These are phyloP conservation scores for Nettapus auritus DNA, from an alignment of 2,113 vertebrate species.

Conservation along the genomic window DNA sequence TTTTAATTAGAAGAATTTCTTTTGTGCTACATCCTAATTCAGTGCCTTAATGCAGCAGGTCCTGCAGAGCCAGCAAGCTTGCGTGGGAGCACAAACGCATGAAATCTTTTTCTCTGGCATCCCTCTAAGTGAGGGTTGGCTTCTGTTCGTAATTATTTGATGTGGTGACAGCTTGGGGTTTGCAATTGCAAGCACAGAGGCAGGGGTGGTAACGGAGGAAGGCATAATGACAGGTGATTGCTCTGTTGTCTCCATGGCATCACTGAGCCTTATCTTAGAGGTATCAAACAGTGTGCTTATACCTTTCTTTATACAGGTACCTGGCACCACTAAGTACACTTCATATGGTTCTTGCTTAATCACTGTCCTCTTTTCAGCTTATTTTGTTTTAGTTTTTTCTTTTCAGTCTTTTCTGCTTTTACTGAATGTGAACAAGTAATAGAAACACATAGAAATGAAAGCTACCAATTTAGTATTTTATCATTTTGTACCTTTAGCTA, in stretches of 20 bases:
- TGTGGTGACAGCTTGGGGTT: conserved; percentile 2
- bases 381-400: not conserved
- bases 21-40: not conserved
- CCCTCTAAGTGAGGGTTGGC: not conserved
- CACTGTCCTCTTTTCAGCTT: not conserved
- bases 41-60: not conserved
- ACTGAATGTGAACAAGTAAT: not conserved
- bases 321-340: not conserved
- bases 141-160: not conserved
- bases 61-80: conserved; percentile 1
- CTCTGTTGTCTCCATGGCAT: conserved; percentile 53
- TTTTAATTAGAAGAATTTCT: conserved; percentile 9
- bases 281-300: not conserved
- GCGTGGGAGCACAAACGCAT: not conserved
- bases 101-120: not conserved
- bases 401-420: not conserved
- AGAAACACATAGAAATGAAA: not conserved
- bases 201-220: not conserved
- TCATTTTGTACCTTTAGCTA: not conserved
- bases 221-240: not conserved
- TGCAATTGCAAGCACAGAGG: not conserved
- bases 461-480: not conserved
- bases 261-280: conserved; percentile 9
- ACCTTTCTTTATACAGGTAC: not conserved
- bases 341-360: not conserved